Conservation (phyloP, 2,797 vertebrate genomes). For the Chrosomus eos region DNA sequence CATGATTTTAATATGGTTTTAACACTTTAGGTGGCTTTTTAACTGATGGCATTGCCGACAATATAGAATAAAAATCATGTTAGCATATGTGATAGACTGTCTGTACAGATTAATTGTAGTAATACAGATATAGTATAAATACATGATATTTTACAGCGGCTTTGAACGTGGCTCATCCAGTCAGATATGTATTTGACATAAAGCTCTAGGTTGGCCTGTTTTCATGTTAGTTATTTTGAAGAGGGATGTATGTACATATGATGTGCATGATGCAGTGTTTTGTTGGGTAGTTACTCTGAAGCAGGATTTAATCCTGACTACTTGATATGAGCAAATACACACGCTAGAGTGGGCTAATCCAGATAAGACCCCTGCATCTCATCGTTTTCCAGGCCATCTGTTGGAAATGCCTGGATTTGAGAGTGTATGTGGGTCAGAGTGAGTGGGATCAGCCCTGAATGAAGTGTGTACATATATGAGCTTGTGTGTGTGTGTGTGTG, state of each 20-base stretch:
- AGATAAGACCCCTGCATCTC: slow-evolving; percentile 53
- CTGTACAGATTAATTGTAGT: neutral
- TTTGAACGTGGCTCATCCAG: neutral
- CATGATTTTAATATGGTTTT: neutral
- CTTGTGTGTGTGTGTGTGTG: neutral
- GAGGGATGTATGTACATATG: neutral
- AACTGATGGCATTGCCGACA: neutral
- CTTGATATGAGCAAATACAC: slow-evolving; percentile 20
- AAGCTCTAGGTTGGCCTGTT: neutral
- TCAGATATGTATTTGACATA: neutral
- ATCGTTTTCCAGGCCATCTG: slow-evolving; percentile 54
- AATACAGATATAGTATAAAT: neutral
- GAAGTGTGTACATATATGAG: slow-evolving; percentile 11
- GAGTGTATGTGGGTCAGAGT: slow-evolving; percentile 47
- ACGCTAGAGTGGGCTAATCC: slow-evolving; percentile 53
- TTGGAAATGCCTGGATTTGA: slow-evolving; percentile 45
- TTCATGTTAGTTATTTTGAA: neutral
- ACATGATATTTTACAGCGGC: neutral
- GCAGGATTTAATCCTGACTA: slow-evolving; percentile 14
- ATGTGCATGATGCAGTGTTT: slow-evolving; percentile 46
- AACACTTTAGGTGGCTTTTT: neutral
- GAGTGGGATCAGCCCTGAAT: slow-evolving; percentile 15
- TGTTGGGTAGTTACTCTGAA: slow-evolving; percentile 6
- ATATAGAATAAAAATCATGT: neutral
- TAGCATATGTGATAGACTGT: too few relatives aligned